Evolutionary conservation across 1,140 invertebrate genomes (phyloP).

Genomic region (Zaprionus nigranus): DNA sequence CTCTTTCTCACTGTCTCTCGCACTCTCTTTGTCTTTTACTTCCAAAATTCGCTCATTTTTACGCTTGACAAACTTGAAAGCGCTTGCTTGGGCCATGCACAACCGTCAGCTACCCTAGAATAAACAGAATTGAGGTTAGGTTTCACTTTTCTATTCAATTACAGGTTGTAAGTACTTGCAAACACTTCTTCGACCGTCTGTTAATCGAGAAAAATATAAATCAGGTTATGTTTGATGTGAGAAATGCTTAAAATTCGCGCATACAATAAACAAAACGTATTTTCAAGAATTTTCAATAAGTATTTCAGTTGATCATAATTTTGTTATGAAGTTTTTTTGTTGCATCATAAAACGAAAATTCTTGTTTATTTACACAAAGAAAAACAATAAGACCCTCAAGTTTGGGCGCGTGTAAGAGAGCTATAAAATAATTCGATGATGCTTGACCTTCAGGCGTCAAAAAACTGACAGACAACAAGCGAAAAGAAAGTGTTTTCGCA

Average conservation of each 20-base stretch:
- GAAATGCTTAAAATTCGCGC: background rate
- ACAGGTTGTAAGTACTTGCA: no score
- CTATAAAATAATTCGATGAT: background rate
- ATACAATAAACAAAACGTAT: background rate
- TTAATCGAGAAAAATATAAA: no score
- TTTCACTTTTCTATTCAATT: background rate
- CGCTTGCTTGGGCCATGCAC: background rate
- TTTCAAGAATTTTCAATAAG: background rate
- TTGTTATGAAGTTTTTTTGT: background rate
- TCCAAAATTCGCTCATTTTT: conserved; percentile 55
- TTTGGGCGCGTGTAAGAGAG: background rate
- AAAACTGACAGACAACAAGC: background rate
- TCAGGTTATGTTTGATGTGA: background rate
- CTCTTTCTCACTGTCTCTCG: background rate
- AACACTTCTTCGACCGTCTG: no score
- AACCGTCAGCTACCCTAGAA: conserved; percentile 32
- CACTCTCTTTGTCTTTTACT: background rate
- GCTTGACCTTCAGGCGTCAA: conserved; percentile 2
- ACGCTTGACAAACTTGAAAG: conserved; percentile 65
- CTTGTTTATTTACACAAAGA: background rate
- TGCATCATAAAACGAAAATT: background rate
- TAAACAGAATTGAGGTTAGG: background rate
- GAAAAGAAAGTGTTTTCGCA: background rate
- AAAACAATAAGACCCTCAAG: background rate
- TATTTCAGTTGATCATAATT: background rate